Evolutionary conservation across 1,140 invertebrate genomes (phyloP).

Genomic region (Chelonus insularis): DNA sequence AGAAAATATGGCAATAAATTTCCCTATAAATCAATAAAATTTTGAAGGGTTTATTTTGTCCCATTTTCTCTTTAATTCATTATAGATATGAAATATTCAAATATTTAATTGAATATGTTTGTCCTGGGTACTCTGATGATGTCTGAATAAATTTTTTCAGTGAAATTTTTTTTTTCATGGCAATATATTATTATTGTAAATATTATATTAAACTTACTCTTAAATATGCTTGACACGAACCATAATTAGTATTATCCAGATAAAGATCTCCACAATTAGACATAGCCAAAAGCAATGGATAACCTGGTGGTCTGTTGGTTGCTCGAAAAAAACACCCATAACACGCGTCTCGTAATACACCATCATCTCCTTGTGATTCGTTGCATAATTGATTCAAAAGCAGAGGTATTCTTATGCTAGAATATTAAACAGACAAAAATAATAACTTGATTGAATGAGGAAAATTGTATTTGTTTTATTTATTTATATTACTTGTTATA

Average conservation of each 20-base stretch:
- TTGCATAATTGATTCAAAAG: constrained; percentile 49
- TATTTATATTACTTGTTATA: neutral
- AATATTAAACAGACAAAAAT: neutral
- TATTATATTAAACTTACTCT: constrained; percentile 35
- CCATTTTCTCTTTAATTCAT: too few relatives aligned
- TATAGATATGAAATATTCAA: too few relatives aligned
- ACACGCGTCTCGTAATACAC: constrained; percentile 42
- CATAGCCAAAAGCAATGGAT: constrained; percentile 41
- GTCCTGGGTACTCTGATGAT: too few relatives aligned
- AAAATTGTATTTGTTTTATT: neutral
- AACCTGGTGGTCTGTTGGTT: constrained; percentile 39
- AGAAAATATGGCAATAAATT: too few relatives aligned
- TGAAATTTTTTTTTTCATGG: neutral
- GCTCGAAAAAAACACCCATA: constrained; percentile 50
- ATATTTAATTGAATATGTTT: too few relatives aligned
- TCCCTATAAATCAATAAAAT: too few relatives aligned
- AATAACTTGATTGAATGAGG: neutral
- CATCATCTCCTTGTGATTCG: constrained; percentile 39
- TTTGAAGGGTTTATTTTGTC: too few relatives aligned
- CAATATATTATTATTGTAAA: constrained; percentile 3
- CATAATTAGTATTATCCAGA: constrained; percentile 42
- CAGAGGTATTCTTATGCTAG: constrained; percentile 41
- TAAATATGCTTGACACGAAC: constrained; percentile 44
- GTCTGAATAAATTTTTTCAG: too few relatives aligned
- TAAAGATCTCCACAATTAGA: constrained; percentile 42